A percentile compares a stretch with the other conserved stretches of the same genome.
These are phyloP conservation scores for Hemistola chrysoprasaria DNA, from an alignment of 2,888 invertebrate species.

Conservation along the genomic window DNA sequence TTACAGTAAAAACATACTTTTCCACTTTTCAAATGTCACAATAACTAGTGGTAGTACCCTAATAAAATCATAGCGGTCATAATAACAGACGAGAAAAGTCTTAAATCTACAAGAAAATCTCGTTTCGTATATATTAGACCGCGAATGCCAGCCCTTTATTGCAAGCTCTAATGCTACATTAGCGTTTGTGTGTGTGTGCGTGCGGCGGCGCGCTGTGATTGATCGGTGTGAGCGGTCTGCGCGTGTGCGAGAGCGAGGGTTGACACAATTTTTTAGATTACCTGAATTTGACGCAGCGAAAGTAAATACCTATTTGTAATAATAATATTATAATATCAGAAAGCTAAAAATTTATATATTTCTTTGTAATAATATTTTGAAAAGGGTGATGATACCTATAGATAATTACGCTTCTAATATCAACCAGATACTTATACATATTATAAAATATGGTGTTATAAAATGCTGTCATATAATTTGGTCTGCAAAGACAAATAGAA, in stretches of 20 bases:
- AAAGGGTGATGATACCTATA: too few relatives aligned
- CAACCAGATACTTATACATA: too few relatives aligned
- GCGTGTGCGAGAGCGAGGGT: slow-evolving; percentile 44
- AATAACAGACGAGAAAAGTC: slow-evolving; percentile 21
- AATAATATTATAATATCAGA: too few relatives aligned
- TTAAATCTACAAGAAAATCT: slow-evolving; percentile 28
- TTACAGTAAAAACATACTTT: neutral
- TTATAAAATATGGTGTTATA: too few relatives aligned
- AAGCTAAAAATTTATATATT: too few relatives aligned
- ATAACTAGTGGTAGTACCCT: slow-evolving; percentile 25
- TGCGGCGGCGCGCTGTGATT: slow-evolving; percentile 39
- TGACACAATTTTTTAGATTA: slow-evolving; percentile 27
- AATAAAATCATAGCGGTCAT: slow-evolving; percentile 27
- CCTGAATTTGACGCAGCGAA: too few relatives aligned
- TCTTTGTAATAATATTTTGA: too few relatives aligned
- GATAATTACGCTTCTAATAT: too few relatives aligned
- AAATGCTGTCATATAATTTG: too few relatives aligned
- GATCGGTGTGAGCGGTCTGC: slow-evolving; percentile 36
- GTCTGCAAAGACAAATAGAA: too few relatives aligned
- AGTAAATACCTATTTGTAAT: too few relatives aligned
- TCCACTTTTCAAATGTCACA: slow-evolving; percentile 14
- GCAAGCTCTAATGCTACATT: slow-evolving; percentile 29
- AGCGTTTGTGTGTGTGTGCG: slow-evolving; percentile 24
- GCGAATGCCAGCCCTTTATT: slow-evolving; percentile 26
- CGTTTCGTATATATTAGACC: slow-evolving; percentile 27